phyloP scores from a whole-genome alignment of 2,888 invertebrate genomes.

The Pristionchus maxplancki region DNA sequence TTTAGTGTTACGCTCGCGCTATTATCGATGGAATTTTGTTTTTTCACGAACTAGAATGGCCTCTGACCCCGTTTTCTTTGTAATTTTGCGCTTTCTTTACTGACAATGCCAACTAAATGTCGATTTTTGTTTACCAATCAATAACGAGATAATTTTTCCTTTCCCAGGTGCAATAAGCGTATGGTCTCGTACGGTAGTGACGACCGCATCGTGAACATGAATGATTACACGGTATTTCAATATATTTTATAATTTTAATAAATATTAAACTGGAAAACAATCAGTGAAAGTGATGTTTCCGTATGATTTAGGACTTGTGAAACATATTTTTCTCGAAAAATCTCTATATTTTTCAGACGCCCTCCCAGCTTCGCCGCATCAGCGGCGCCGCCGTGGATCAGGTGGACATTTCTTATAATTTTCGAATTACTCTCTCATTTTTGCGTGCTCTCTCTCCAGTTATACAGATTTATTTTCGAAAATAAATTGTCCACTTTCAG shows the following conservation, averaged over 20 bases:
- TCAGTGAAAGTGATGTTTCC: not conserved
- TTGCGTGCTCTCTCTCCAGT: not conserved
- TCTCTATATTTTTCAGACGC: not conserved
- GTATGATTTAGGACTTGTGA: not conserved
- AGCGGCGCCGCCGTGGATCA: not conserved
- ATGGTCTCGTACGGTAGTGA: not conserved
- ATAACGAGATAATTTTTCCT: too few species aligned
- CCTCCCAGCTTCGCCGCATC: not conserved
- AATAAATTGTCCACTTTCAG: not conserved
- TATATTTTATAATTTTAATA: not conserved
- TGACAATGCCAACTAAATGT: too few species aligned
- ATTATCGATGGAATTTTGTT: too few species aligned
- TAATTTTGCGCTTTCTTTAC: too few species aligned
- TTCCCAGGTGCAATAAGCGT: too few species aligned
- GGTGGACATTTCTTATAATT: not conserved
- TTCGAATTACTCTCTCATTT: not conserved
- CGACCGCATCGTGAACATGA: not conserved
- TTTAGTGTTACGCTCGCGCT: too few species aligned
- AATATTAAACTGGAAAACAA: not conserved
- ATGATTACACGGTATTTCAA: not conserved
- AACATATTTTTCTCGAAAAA: not conserved
- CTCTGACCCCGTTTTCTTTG: too few species aligned
- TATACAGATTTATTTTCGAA: not conserved
- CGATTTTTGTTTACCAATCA: too few species aligned
- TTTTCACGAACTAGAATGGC: too few species aligned